Evolutionary conservation across 2,797 vertebrate genomes (phyloP), one percentile per base, ranked within the genome.

Genomic region (Gastrophryne carolinensis): DNA sequence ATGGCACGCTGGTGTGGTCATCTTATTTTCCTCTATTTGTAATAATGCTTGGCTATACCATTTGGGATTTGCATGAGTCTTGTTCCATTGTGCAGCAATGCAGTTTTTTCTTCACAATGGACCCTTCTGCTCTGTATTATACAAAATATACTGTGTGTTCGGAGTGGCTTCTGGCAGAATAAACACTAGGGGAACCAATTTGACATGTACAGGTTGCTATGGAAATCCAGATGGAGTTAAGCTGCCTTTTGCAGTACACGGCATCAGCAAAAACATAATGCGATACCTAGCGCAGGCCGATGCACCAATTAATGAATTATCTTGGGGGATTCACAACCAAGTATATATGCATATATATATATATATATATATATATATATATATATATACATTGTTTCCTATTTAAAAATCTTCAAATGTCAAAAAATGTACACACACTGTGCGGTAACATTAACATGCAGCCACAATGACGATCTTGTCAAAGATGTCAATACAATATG

Each of bases 161-260:
- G 41, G 56, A 65, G 32, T 70, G 63, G 69, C 54, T 69, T 64
- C 61, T 75, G 27, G 60, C 62, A 10, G 63, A 61, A 69, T 49
- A 71, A 77, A 49, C 64, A 57, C 9, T 29, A 79, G 26, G 1
- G 1, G 63, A 13, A 79, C 75, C 77, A 15, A 80, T 86, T 82
- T 49, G 79, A 49, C 13, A 27, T 54, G 21, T 35, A 78, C 74
- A 62, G 47, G 73, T 83, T 87, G 66, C 82, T 84, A 37, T 84
- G 73, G 83, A 84, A 85, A 84, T 86, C 64, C 19, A 57, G 19
- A 80, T 63, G 49, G 62, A 74, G 79, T 35, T 52, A 72, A 77
- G 15, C 65, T 79, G 52, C 54, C 50, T 81, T 49, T 80, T 56
- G 53, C 79, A 69, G 49, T 74, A 66, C 62, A 58, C 78, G 72